These are phyloP conservation scores for Drosophila sp. DNA, from an alignment of 1,140 invertebrate genomes.

Conservation along the genomic window DNA sequence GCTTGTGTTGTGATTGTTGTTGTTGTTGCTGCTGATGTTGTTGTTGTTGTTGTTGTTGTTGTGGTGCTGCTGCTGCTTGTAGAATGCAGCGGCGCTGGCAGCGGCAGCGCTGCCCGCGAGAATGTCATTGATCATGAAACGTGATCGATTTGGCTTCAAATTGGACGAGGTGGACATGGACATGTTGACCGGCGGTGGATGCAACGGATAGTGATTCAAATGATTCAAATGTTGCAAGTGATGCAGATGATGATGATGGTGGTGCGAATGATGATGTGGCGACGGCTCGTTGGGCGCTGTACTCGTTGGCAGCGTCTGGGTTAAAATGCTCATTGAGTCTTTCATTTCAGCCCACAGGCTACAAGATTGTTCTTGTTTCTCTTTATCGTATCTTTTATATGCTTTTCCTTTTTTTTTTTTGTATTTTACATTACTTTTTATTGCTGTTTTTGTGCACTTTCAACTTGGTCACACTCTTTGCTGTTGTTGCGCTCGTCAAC, in stretches of 20 bases:
- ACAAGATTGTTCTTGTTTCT: conserved; percentile 11
- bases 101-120: conserved; percentile 87
- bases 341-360: conserved; percentile 63
- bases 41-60: conserved; percentile 53
- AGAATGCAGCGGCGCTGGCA: conserved; percentile 65
- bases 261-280: conserved; percentile 31
- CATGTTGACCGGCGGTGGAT: conserved; percentile 53
- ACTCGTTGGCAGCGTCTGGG: conserved; percentile 64
- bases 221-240: conserved; percentile 1
- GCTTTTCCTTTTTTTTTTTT: conserved; percentile 7
- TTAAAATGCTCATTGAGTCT: conserved; percentile 83
- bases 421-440: neutral
- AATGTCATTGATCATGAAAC: conserved; percentile 93
- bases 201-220: conserved; percentile 15
- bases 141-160: conserved; percentile 88
- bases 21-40: conserved; percentile 51
- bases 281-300: conserved; percentile 50
- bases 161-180: conserved; percentile 82
- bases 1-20: no score
- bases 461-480: neutral
- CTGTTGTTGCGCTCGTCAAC: neutral
- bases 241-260: conserved; percentile 22
- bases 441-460: conserved; percentile 3
- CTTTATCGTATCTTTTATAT: no score
- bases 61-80: conserved; percentile 72